These are phyloP conservation scores for Lacerta viridis DNA, from an alignment of 2,797 vertebrate genomes.

Conservation along the genomic window DNA sequence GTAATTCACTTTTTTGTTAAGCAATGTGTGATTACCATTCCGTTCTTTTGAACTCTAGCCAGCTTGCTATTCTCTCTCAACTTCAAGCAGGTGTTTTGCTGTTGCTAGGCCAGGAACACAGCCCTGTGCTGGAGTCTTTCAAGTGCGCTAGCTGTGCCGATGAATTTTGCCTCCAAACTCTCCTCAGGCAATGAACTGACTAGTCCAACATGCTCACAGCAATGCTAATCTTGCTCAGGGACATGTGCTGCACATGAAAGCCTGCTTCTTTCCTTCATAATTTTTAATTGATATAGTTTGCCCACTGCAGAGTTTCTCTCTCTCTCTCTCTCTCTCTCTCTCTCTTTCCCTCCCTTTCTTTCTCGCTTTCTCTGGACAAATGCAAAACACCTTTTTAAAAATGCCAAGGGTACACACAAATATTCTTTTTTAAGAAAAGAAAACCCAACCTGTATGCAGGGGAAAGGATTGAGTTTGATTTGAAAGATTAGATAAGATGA, in stretches of 20 bases:
- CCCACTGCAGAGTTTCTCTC: conserved; percentile 32
- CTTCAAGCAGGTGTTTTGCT: conserved; percentile 77
- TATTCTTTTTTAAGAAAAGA: conserved; percentile 30
- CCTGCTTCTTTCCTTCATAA: conserved; percentile 75
- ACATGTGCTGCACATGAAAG: conserved; percentile 87
- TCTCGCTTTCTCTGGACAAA: conserved; percentile 47
- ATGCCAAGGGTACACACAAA: conserved; percentile 45
- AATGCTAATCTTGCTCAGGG: conserved; percentile 88
- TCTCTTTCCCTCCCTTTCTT: not conserved
- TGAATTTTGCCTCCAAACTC: conserved; percentile 88
- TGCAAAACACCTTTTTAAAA: conserved; percentile 47
- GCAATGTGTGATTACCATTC: conserved; percentile 59
- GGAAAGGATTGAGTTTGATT: conserved; percentile 63
- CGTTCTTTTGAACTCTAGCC: conserved; percentile 76
- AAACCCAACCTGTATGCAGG: conserved; percentile 10
- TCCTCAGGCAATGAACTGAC: conserved; percentile 88
- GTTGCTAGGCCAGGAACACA: conserved; percentile 71
- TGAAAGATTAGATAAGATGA: conserved; percentile 70
- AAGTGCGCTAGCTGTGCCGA: conserved; percentile 83
- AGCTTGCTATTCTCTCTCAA: conserved; percentile 72
- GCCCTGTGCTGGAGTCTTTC: conserved; percentile 79
- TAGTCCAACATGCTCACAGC: conserved; percentile 88
- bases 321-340: not conserved
- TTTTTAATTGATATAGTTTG: conserved; percentile 77
- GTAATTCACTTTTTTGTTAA: conserved; percentile 70